Evolutionary conservation across 1,140 invertebrate species (phyloP), one percentile per base, ranked within the genome.

Genomic region (Sesamia nonagrioides): DNA sequence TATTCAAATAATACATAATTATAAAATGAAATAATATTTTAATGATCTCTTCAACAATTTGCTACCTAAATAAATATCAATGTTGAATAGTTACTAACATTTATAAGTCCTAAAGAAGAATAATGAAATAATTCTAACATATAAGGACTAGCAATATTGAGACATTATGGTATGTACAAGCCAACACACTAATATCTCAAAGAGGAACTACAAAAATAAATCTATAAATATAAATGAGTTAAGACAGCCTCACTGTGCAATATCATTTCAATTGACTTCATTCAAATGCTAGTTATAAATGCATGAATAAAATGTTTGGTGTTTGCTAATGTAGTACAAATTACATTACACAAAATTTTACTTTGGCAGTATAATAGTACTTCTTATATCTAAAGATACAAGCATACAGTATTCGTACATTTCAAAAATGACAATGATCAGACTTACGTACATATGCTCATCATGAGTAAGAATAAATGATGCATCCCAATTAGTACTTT

Each of bases 51-150:
- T 73, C 61, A 76, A 76, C 79, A 78, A 75, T 76, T 76, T 6
- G 42, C 72, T 77, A 82, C 52, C 42, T 45, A 27, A 82, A 77
- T 74, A 77, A 80, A 80, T 82, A 78, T 74, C 77, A 74, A 73
- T 56, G 52, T 56, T 50, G 27, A 77, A 21, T 73, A 82, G 11
- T 54, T 75, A 77, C 61, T 40, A 42, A 75, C 58, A 61, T 50
- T 37, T 54, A 54, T 17, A 52, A 54, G 60, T 68, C 48, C 61
- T 77, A 68, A 52, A 66, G 6, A 68, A 45, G 61, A 54, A 56
- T 37, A 52, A 18, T 21, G 11, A 18, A 60, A 21, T 58, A 27
- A 40, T 27, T 42, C 40, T 75, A 75, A n/a, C 33, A 61, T 54
- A 63, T 52, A 76, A 60, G 56, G 73, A 76, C 73, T 76, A 76